A percentile compares a stretch with the other conserved stretches of the same genome.
Evolutionary conservation across 2,797 vertebrate genomes (phyloP).

Genomic region (Paratrypauchen microcephalus): DNA sequence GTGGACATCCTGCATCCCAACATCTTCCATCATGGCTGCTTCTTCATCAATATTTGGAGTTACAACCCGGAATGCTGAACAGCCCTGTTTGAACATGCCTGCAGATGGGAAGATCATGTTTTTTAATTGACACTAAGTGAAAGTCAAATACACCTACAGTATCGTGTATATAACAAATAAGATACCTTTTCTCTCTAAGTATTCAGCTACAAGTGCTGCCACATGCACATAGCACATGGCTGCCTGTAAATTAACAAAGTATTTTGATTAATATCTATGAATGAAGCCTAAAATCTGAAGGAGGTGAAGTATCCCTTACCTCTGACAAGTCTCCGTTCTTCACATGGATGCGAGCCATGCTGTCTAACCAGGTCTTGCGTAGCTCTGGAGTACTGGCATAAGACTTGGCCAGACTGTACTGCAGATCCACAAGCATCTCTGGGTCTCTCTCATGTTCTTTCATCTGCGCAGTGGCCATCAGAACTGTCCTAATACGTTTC

Average conservation of each 20-base stretch:
- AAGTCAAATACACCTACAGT: not conserved
- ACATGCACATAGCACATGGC: constrained; percentile 98
- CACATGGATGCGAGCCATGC: constrained; percentile 96
- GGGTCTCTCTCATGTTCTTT: constrained; percentile 98
- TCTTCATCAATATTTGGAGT: constrained; percentile 98
- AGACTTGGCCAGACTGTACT: constrained; percentile 98
- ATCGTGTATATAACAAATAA: not conserved
- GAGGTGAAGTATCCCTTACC: constrained; percentile 57
- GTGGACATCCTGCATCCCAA: constrained; percentile 98
- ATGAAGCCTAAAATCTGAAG: not conserved
- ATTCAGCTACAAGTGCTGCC: constrained; percentile 94
- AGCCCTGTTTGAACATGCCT: constrained; percentile 97
- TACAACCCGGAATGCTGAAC: constrained; percentile 91
- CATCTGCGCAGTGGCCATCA: constrained; percentile 99
- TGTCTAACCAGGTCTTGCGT: constrained; percentile 97
- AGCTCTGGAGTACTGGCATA: constrained; percentile 97
- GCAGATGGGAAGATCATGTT: not conserved
- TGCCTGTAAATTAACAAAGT: constrained; percentile 74
- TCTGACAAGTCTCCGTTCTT: constrained; percentile 96
- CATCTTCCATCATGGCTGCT: constrained; percentile 98
- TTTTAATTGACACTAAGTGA: not conserved
- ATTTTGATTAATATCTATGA: not conserved
- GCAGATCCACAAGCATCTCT: constrained; percentile 97
- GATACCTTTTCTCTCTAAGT: constrained; percentile 94
- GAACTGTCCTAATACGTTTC: constrained; percentile 93